Evolutionary conservation across 2,888 invertebrate species (phyloP), one percentile per base, ranked within the genome.

Genomic region (Cephus pygmeus): DNA sequence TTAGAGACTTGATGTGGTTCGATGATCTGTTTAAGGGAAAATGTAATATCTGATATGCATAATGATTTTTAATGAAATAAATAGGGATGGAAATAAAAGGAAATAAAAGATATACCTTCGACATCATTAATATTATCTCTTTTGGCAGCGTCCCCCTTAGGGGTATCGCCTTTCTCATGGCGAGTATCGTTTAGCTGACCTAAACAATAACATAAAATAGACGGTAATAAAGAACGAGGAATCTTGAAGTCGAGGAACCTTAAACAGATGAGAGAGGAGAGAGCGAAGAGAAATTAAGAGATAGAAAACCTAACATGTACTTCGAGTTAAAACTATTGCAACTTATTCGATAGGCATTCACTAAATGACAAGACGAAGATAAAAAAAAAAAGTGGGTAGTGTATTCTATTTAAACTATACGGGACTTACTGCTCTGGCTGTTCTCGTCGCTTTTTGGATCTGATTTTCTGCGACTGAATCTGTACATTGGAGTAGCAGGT

Each of bases 101-200:
- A 85, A 85, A 86, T 81, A 83, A 84, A 84, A 30, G 85, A 88
- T 85, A 85, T 90, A 91, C 90, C 90, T 88, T 91, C 90, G 75
- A 83, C 83, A 81, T 88, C 89, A 87, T 87, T 88, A 88, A 83
- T 88, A 88, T 82, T 88, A 88, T 89, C 89, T 85, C 86, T 89
- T 88, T 89, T 89, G 83, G 84, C 80, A 84, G 85, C 78, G 85
- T 89, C 87, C 87, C 88, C 88, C 87, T 89, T 89, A 77, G 87
- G 86, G 86, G 85, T 83, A 82, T 88, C 88, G 81, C 86, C 85
- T 89, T 89, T 90, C 83, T 89, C 89, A 85, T 88, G 85, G 79
- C 85, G 88, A 82, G 85, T 88, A 86, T 90, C 89, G 83, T 88
- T 89, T 85, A 90, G 88, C 85, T 89, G 90, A 88, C 90, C 90